Evolutionary conservation across 1,140 invertebrate genomes (phyloP), one percentile per base, ranked within the genome.

Genomic region (Pachyrhynchus sulphureomaculatus): DNA sequence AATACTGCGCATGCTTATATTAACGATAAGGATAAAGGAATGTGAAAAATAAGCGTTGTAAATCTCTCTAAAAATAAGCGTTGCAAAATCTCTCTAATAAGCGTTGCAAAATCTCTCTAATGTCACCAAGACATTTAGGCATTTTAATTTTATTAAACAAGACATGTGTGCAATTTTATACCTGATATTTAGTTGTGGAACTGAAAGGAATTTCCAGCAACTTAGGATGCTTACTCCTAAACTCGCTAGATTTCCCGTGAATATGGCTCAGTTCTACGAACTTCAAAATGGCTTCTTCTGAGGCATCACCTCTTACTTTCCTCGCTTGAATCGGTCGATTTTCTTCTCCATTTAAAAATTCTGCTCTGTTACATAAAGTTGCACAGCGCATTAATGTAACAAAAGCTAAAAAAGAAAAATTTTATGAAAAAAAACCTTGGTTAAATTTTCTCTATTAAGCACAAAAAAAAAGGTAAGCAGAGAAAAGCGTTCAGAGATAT

Each of bases 171-270:
- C n/a, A 23, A 44, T 33, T 34, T 41, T 37, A 29, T 63, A 76
- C 69, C 81, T 83, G 80, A 77, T 86, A 78, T 75, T 80, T 63
- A 67, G 81, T 67, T 74, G 86, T 79, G 68, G 82, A 64, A 78
- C 88, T 93, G 77, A 95, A 92, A 0, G 93, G 91, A 68, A 93
- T 86, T 75, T 94, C 92, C 55, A 83, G 82, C 12, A 92, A 78
- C 78, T 93, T 94, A 58, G 78, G 81, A 75, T 91, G 84, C 15
- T 79, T 76, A 1, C 76, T 69, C 39, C 90, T 75, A 70, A 83
- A 74, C 8, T 62, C 53, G 0, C 42, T 84, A 17, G 79, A 78
- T 10, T 77, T 79, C 0, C 89, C 82, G 64, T 87, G 82, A 5
- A 85, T 82, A 48, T 82, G 81, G 57, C 86, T 84, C 15, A 70